A percentile compares a stretch with the other conserved stretches of the same genome.
These are phyloP conservation scores for Cheumatopsyche charites DNA, from an alignment of 1,140 invertebrate genomes.

Conservation along the genomic window DNA sequence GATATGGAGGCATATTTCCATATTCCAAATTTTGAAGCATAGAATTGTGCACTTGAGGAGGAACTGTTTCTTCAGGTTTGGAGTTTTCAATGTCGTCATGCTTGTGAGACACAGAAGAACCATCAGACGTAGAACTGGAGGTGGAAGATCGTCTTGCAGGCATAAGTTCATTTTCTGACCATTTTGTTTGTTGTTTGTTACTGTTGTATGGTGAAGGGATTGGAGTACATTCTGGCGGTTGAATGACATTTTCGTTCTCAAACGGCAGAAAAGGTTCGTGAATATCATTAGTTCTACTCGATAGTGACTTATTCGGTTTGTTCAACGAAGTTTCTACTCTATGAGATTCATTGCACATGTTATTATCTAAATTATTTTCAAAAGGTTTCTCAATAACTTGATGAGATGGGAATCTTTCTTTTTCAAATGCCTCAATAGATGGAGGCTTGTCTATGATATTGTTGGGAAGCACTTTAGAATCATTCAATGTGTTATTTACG, in stretches of 20 bases:
- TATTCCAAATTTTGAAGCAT: constrained; percentile 58
- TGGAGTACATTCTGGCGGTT: constrained; percentile 65
- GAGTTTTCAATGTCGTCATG: constrained; percentile 54
- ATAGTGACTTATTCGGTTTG: constrained; percentile 3
- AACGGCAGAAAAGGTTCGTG: constrained; percentile 52
- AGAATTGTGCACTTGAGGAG: constrained; percentile 52
- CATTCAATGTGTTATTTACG: not conserved
- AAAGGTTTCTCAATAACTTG: constrained; percentile 4
- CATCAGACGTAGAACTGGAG: constrained; percentile 68
- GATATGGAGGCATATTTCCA: constrained; percentile 58
- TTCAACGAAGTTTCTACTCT: not conserved
- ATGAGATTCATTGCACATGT: not conserved
- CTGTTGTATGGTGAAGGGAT: constrained; percentile 71
- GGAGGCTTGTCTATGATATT: constrained; percentile 27
- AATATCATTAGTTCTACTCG: constrained; percentile 27
- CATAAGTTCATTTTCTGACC: constrained; percentile 74
- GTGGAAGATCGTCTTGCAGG: constrained; percentile 71
- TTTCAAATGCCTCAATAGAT: not conserved
- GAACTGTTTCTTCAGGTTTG: constrained; percentile 52
- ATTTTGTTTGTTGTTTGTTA: constrained; percentile 68
- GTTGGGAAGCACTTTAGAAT: constrained; percentile 10
- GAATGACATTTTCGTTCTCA: constrained; percentile 58
- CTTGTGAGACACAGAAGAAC: constrained; percentile 62
- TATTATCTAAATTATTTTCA: constrained; percentile 15
- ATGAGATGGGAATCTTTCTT: constrained; percentile 8